These are phyloP conservation scores for Acrocyrtus sp. DNA, from an alignment of 2,888 invertebrate species.

Conservation along the genomic window DNA sequence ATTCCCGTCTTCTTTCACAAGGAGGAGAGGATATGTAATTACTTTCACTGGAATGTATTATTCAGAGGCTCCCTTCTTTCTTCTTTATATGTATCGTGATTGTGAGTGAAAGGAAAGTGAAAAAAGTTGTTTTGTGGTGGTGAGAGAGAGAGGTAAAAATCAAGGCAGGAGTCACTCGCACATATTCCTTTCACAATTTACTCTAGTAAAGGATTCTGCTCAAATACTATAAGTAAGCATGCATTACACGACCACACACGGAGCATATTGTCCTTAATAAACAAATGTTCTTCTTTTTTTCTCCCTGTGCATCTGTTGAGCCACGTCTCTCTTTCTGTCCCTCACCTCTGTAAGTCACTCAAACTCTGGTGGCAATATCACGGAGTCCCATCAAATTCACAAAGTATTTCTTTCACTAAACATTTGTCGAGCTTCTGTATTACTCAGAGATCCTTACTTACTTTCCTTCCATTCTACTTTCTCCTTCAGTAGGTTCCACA, in stretches of 20 bases:
- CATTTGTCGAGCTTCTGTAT: too few relatives aligned
- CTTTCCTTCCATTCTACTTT: too few relatives aligned
- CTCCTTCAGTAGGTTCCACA: too few relatives aligned
- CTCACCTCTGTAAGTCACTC: slow-evolving; percentile 19
- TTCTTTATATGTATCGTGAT: slow-evolving; percentile 11
- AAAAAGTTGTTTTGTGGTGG: slow-evolving; percentile 6
- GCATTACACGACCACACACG: not conserved
- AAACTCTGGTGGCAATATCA: slow-evolving; percentile 8
- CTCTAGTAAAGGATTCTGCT: too few relatives aligned
- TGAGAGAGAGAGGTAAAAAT: not conserved
- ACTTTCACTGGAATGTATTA: slow-evolving; percentile 23
- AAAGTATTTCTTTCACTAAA: slow-evolving; percentile 15
- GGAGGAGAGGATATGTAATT: slow-evolving; percentile 27
- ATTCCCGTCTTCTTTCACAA: not conserved
- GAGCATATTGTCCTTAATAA: slow-evolving; percentile 31
- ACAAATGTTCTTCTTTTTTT: slow-evolving; percentile 31
- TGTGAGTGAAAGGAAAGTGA: slow-evolving; percentile 13
- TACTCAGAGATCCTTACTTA: too few relatives aligned
- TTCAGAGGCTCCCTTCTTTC: too few relatives aligned
- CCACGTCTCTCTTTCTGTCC: not conserved
- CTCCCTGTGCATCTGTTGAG: not conserved
- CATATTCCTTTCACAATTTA: not conserved
- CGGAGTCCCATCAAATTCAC: slow-evolving; percentile 23
- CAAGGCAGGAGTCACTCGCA: not conserved
- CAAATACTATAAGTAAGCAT: not conserved